Conservation (phyloP, 2,888 invertebrate genomes). For the Ceriagrion tenellum region DNA sequence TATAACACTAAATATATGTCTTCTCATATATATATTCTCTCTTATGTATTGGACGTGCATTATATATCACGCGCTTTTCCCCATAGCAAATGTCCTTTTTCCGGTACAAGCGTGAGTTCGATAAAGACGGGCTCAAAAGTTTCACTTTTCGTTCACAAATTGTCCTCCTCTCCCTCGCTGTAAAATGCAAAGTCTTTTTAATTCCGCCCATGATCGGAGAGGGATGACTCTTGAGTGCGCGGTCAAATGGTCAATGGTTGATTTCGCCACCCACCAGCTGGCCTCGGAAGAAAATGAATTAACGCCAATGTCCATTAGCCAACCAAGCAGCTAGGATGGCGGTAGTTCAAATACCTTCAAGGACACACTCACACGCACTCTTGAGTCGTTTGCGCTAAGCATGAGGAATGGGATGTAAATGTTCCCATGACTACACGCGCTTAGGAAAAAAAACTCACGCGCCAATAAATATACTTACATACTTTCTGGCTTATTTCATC, state of each 20-base stretch:
- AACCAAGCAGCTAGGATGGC: not conserved
- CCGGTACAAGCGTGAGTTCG: not conserved
- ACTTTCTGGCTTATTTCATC: not conserved
- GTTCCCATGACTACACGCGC: not conserved
- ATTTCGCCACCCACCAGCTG: not conserved
- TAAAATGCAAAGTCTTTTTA: not conserved
- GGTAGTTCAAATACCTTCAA: slow-evolving; percentile 47
- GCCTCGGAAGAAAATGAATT: slow-evolving; percentile 37
- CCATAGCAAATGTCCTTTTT: not conserved
- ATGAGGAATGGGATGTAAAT: not conserved
- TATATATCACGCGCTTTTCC: not conserved
- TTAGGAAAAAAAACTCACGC: not conserved
- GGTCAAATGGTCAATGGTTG: not conserved
- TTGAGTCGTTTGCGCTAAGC: not conserved
- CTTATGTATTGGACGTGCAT: not conserved
- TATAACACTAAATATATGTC: no score
- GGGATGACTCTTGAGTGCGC: not conserved
- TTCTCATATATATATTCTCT: no score
- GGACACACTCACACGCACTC: not conserved
- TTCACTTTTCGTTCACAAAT: not conserved
- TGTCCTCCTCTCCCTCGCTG: not conserved
- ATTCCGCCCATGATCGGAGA: not conserved
- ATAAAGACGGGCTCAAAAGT: not conserved
- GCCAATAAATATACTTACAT: not conserved
- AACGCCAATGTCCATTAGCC: slow-evolving; percentile 10